Conservation (phyloP, 2,113 vertebrate genomes). For the Sarotherodon lohbergeri region DNA sequence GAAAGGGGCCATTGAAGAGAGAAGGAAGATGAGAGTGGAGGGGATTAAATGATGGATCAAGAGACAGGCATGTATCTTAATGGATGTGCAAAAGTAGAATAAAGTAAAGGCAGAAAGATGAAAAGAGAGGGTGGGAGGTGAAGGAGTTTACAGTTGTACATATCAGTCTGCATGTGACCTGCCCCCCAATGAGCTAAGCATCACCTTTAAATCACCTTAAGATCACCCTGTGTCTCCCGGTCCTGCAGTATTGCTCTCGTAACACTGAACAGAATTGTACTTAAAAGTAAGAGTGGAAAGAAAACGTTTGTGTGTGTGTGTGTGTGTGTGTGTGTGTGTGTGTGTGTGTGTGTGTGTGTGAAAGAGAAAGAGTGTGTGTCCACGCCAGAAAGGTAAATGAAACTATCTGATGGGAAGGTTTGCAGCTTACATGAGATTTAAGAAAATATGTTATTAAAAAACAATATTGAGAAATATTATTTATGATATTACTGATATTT, state of each 20-base stretch:
- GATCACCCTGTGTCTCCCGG: constrained; percentile 6
- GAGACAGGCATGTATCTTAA: neutral
- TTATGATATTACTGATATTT: constrained; percentile 48
- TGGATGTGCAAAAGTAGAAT: neutral
- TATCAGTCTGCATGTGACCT: constrained; percentile 66
- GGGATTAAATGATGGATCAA: neutral
- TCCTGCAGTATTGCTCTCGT: constrained; percentile 43
- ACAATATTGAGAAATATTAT: constrained; percentile 18
- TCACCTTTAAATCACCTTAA: constrained; percentile 39
- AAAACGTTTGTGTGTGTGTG: neutral
- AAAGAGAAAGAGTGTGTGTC: neutral
- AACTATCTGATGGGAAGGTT: constrained; percentile 3
- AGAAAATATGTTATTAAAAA: constrained; percentile 22
- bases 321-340: neutral
- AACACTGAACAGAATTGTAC: constrained; percentile 24
- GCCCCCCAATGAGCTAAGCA: constrained; percentile 13
- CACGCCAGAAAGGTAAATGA: neutral
- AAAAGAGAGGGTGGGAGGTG: neutral
- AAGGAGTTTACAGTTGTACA: constrained; percentile 56
- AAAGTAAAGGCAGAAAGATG: neutral
- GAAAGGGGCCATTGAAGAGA: neutral
- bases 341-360: neutral
- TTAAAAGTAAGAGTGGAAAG: neutral
- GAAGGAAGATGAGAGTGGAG: neutral
- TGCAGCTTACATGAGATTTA: constrained; percentile 27